Base-by-base conservation (phyloP, 2,888 invertebrate species). In the Scrobipalpa atriplicella region DNA sequence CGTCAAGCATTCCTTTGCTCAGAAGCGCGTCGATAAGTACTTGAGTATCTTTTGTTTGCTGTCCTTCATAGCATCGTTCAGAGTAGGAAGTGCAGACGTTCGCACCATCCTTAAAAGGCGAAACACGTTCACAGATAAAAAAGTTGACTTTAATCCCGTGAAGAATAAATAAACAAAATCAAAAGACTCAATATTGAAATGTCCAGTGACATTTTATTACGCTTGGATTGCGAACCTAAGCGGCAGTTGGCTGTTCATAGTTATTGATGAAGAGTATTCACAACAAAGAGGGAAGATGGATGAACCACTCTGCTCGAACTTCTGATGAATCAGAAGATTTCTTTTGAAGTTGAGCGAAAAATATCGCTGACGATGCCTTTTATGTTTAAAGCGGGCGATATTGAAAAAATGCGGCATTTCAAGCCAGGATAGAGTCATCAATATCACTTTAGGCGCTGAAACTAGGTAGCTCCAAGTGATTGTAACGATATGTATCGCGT, bases 1-100 rank as follows among this genome's bases (percentile, higher is more conserved):
- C 72, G 66, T 69, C 10, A 73, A 71, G 76, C 79, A 77, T 78
- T 79, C 80, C 74, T 75, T 13, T n/a, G 18, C 58, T 38, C 16
- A 36, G 81, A 77, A 71, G 70, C 69, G 75, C 71, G 73, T 78
- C 80, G 76, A 80, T 38, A 58, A 58, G 38, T 52, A 52, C 19
- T 19, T 21, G 21, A 58, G 58, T 79, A 73, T 76, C 82, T 83
- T 80, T 87, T 87, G 86, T 86, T 82, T 78, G 73, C 67, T 72
- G 73, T 77, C 77, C 75, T 78, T 79, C 76, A 71, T 47, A n/a
- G n/a, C n/a, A 47, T 70, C 68, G 69, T 64, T 21, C 9, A 75
- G 73, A 75, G 67, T 73, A 81, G 82, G 84, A 84, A 83, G 78
- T 78, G 71, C 72, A 69, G 71, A 71, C 69, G 69, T 63, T 47